phyloP scores from a whole-genome alignment of 2,888 invertebrate species.

The Gasteruption jaculator region DNA sequence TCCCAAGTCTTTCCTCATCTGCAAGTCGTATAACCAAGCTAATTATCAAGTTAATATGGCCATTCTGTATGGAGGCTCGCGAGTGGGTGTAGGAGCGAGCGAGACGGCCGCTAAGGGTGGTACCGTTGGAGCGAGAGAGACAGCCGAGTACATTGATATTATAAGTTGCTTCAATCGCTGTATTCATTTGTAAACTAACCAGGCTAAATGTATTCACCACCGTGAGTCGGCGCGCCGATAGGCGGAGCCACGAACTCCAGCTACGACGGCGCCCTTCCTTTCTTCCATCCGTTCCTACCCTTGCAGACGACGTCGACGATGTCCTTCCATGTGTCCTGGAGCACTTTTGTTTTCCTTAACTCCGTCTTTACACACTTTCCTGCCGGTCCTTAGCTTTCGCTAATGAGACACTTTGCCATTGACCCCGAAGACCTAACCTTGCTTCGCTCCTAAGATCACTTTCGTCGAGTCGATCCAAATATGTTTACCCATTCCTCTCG shows the following conservation, averaged over 20 bases:
- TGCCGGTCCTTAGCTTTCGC: conserved; percentile 1
- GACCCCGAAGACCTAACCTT: conserved; percentile 9
- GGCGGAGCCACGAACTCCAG: conserved; percentile 48
- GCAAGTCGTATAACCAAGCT: conserved; percentile 86
- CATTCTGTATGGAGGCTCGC: conserved; percentile 60
- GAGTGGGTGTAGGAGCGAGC: conserved; percentile 37
- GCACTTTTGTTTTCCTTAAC: conserved; percentile 19
- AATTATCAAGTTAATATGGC: conserved; percentile 89
- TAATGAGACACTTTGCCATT: not conserved
- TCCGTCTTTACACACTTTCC: conserved; percentile 8
- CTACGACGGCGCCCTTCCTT: conserved; percentile 46
- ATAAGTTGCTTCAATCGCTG: conserved; percentile 70
- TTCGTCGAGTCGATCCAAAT: too few species aligned
- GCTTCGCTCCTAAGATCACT: conserved; percentile 8
- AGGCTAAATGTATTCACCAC: conserved; percentile 53
- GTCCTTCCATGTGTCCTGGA: conserved; percentile 28
- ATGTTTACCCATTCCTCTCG: too few species aligned
- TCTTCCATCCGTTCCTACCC: conserved; percentile 32
- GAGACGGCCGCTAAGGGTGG: conserved; percentile 38
- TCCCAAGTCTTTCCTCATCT: conserved; percentile 65
- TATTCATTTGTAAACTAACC: conserved; percentile 68
- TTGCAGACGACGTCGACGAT: conserved; percentile 29
- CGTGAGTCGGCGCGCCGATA: conserved; percentile 49
- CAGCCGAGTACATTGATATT: conserved; percentile 61
- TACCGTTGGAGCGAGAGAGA: conserved; percentile 44